Evolutionary conservation across 2,113 vertebrate species (phyloP).

Genomic region (Callorhinus ursinus): DNA sequence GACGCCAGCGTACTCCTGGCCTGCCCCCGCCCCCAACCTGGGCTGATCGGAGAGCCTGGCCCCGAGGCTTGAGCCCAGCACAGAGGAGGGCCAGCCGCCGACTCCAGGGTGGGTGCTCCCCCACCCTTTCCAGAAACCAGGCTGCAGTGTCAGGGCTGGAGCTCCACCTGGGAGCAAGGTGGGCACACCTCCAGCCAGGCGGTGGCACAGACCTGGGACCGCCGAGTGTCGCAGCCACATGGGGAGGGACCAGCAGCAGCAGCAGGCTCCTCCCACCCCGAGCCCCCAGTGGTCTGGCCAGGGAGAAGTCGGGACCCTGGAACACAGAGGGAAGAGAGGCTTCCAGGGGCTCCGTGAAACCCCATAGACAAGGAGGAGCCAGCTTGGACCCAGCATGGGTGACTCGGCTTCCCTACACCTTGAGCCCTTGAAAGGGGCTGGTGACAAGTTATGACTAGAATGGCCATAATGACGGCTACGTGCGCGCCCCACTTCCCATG

Average conservation of each 20-base stretch:
- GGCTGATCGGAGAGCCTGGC: background rate
- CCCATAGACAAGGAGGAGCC: background rate
- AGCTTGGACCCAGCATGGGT: accelerated
- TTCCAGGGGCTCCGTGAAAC: background rate
- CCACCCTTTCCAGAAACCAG: constrained; percentile 12
- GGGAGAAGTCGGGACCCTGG: background rate
- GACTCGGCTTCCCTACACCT: background rate
- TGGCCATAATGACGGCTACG: accelerated
- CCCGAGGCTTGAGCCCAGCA: background rate
- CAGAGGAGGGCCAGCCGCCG: background rate
- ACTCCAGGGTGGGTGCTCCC: background rate
- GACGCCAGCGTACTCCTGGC: background rate
- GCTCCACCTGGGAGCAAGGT: background rate
- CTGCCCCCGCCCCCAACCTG: background rate
- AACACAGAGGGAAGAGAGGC: background rate
- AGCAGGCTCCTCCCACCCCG: accelerated
- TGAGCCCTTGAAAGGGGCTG: background rate
- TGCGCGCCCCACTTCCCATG: accelerated
- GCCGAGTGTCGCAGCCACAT: no score
- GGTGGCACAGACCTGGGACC: background rate
- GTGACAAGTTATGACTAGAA: no score
- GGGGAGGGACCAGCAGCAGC: background rate
- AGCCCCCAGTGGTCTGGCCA: background rate
- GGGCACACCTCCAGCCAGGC: background rate
- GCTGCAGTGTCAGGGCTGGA: background rate